A percentile compares a stretch with the other conserved stretches of the same genome.
These are phyloP conservation scores for Pelosia muscerda DNA, from an alignment of 2,888 invertebrate genomes.

Conservation along the genomic window DNA sequence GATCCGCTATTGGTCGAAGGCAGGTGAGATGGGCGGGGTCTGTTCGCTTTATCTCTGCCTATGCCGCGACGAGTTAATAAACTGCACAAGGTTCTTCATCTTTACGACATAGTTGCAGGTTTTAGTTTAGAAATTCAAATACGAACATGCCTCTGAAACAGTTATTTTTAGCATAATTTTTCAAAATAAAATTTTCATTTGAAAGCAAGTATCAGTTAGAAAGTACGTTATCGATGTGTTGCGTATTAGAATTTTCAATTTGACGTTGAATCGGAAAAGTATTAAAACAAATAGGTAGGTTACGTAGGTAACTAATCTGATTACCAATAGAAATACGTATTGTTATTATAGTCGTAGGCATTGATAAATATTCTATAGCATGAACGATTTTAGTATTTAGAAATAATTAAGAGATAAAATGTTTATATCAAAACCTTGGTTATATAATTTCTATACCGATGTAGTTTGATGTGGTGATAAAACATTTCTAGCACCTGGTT, in stretches of 20 bases:
- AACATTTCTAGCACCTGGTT: slow-evolving; percentile 74
- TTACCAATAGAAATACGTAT: neutral
- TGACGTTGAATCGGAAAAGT: no score
- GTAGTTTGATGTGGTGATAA: slow-evolving; percentile 22
- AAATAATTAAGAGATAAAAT: neutral
- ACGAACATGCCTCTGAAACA: neutral
- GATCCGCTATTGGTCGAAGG: slow-evolving; percentile 53
- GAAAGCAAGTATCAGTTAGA: no score
- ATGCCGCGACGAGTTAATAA: slow-evolving; percentile 36
- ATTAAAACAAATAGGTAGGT: neutral
- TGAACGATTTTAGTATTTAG: neutral
- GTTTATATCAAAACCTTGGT: neutral
- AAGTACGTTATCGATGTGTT: neutral
- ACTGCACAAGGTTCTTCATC: slow-evolving; percentile 39
- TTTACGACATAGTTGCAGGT: slow-evolving; percentile 18
- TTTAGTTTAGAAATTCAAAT: slow-evolving; percentile 15
- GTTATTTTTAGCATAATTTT: neutral
- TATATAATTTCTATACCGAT: no score
- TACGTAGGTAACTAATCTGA: neutral
- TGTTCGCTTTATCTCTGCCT: slow-evolving; percentile 54
- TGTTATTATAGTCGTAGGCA: neutral
- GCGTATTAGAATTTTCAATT: neutral
- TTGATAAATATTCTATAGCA: neutral
- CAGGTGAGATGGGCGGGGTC: slow-evolving; percentile 62
- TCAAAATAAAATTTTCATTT: no score